Base-by-base conservation (phyloP, 2,888 invertebrate species). In the Microchrysa polita region DNA sequence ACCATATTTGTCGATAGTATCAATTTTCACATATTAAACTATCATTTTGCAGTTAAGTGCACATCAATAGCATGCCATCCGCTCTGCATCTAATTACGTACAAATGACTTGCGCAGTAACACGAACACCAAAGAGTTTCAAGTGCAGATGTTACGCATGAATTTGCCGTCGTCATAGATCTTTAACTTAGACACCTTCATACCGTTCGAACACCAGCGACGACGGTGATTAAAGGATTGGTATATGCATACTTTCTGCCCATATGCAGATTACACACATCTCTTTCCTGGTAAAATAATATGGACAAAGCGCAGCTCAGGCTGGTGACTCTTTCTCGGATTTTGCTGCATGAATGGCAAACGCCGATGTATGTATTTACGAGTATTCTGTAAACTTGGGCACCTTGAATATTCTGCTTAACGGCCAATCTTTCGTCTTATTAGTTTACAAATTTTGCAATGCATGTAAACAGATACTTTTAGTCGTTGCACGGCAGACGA, bases 401-500 rank as follows among this genome's bases (percentile, higher is more conserved):
- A 10, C 48, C 48, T 48, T 48, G 12, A 48, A 48, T 48, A n/a
- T n/a, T n/a, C n/a, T n/a, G 65, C 48, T 48, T n/a, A 48, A 22
- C 48, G 48, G 12, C 14, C 65, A 65, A 48, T 65, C 65, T 65
- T 61, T 27, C 61, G 27, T n/a, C 61, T 61, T 61, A 61, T 61
- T 61, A 61, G 61, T 61, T 65, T 65, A 65, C 65, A 65, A 65
- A 65, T 65, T 65, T 65, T 23, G 65, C 44, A 12, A 20, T 9
- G 65, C 48, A 22, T 65, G 65, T 65, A 65, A 65, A 48, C 65
- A 65, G 65, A 65, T 65, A 48, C 65, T 65, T 65, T 22, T 44
- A 65, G 44, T 12, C 48, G 22, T 48, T 48, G 48, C 65, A 48
- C 2, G 18, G 14, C 61, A 61, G 5, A n/a, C 18, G 5, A 55